phyloP scores from a whole-genome alignment of 2,797 vertebrate genomes.

The Corythornis leucogaster region DNA sequence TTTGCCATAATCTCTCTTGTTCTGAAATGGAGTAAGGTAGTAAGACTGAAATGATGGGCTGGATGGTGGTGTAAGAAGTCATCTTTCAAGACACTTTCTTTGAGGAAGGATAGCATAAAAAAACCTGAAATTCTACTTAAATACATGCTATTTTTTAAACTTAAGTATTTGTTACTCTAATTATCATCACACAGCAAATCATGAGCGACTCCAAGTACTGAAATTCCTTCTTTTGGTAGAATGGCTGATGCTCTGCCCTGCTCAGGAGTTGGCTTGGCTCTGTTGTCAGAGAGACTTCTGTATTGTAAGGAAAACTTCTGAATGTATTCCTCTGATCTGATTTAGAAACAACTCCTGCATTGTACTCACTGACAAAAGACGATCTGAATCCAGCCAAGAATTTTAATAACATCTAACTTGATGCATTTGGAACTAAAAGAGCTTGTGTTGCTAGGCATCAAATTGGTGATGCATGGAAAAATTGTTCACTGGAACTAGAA shows the following conservation, averaged over 20 bases:
- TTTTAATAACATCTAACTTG: constrained; percentile 60
- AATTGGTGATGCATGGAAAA: constrained; percentile 56
- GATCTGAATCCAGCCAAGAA: constrained; percentile 52
- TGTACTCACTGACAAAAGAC: constrained; percentile 56
- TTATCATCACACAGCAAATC: background rate
- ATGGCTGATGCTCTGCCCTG: background rate
- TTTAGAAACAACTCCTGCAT: constrained; percentile 56
- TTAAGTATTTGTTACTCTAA: background rate
- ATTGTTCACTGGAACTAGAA: constrained; percentile 50
- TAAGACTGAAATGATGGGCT: background rate
- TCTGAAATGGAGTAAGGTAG: background rate
- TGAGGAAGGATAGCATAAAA: background rate
- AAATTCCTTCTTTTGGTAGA: background rate
- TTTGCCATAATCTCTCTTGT: background rate
- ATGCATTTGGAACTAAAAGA: constrained; percentile 65
- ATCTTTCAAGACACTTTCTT: background rate
- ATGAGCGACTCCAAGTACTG: background rate
- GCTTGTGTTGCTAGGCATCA: constrained; percentile 72
- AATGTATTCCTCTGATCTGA: constrained; percentile 42
- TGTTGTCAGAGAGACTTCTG: constrained; percentile 26
- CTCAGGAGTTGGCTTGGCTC: background rate
- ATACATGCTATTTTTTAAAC: background rate
- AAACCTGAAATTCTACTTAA: background rate
- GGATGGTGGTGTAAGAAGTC: background rate
- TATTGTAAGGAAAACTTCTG: constrained; percentile 40